Evolutionary conservation across 1,140 invertebrate species (phyloP), one percentile per base, ranked within the genome.

Genomic region (Campoletis sonorensis): DNA sequence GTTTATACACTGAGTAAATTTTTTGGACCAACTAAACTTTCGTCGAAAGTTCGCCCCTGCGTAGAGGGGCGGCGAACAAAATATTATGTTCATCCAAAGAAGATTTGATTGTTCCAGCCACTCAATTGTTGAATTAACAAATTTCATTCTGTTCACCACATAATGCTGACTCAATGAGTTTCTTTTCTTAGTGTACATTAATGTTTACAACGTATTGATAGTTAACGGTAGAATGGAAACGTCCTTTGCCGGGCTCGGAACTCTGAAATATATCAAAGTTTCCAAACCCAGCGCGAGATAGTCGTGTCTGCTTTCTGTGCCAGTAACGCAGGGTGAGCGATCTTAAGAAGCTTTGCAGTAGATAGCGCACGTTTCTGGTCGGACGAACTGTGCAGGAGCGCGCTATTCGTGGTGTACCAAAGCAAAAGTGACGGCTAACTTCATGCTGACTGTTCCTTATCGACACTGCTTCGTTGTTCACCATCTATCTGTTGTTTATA

Each of bases 321-420:
- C 23, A 67, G 26, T 23, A 67, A 67, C 23, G 4, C 61, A 27
- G 40, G 3, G 30, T 21, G 61, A n/a, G 61, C 61, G 61, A 45
- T 75, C 72, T 30, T 49, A 75, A 45, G 40, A 75, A 33, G 23
- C 23, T 16, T 33, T 23, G 23, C 49, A 75, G 72, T 30, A 58
- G 72, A 75, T 58, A 75, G 40, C 49, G 26, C 49, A 75, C 72
- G 72, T 75, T 75, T 75, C 58, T 75, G 49, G 72, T 58, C 49
- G 5, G 72, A 75, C 49, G 45, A 33, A 75, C 18, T 11, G 49
- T 11, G 3, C 1, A 21, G 21, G 21, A 18, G 37, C 13, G 71
- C 13, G 71, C 37, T 49, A 23, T 49, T 49, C 37, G 71, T 11
- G 26, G 61, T 27, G 21, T 27, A 23, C 18, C 40, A 21, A 45